Base-by-base conservation (phyloP, 2,888 invertebrate species). In the Dryocosmus kuriphilus region DNA sequence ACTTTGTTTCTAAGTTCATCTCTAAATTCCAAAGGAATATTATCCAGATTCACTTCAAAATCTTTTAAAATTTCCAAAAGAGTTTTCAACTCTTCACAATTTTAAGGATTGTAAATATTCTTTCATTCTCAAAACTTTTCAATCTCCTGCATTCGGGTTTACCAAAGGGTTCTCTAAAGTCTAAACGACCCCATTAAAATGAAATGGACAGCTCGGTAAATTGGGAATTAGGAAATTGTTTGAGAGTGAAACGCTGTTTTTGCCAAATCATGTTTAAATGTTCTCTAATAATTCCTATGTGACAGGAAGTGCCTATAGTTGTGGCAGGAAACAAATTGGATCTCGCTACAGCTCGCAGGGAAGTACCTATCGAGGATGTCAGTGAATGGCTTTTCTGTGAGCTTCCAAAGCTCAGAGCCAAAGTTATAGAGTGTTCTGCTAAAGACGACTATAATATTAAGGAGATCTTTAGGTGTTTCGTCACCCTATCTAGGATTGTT, bases 281-380 rank as follows among this genome's bases (percentile, higher is more conserved):
- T 67, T 51, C 9, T 71, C 46, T 51, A 11, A 71, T 51, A 11
- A 71, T 51, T 22, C n/a, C 61, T 30, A 19, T 60, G 60, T 75
- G 57, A 79, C 93, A 96, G 93, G 96, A 96, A 86, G 94, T 97
- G 79, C 97, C 97, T 51, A 96, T 97, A 86, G 96, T 97, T 41
- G 94, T 98, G 77, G 96, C 96, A 19, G 97, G 97, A 76, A 97
- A 97, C 92, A 97, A 97, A 92, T 93, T 94, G 81, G 97, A 97
- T 91, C 92, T 96, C 79, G 95, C 95, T 14, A 92, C 93, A 83
- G 94, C 95, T 78, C 94, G 95, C 87, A 91, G 95, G 77, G 95
- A 96, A 92, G 95, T 96, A 77, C 93, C 94, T 81, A 94, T 95
- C 86, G 96, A 96, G 90, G 96, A 96, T 88, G 96, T 96, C 41